Conservation (phyloP, 1,140 invertebrate genomes). For the Drosophila parabipectinata region DNA sequence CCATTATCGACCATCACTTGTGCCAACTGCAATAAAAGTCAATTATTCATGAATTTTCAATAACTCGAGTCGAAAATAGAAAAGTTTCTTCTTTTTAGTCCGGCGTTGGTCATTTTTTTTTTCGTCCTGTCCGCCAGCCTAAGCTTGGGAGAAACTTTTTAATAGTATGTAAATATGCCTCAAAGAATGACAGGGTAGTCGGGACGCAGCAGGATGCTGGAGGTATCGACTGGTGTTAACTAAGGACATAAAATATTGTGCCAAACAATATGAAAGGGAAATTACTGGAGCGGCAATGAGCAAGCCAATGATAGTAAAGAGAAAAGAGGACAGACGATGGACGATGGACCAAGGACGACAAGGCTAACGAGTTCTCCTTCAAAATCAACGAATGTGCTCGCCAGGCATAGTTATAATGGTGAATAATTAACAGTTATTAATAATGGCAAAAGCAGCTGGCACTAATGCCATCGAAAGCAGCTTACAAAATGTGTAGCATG, state of each 20-base stretch:
- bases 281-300: conserved; percentile 50
- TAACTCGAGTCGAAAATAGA: conserved; percentile 73
- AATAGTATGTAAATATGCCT: conserved; percentile 79
- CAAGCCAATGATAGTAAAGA: background rate
- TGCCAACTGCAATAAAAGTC: conserved; percentile 82
- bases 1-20: conserved; percentile 78
- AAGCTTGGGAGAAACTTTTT: conserved; percentile 68
- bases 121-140: conserved; percentile 18
- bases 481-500: conserved; percentile 64
- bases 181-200: conserved; percentile 22
- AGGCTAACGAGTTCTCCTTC: conserved; percentile 24
- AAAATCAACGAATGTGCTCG: conserved; percentile 45
- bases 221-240: conserved; percentile 60
- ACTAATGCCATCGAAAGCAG: conserved; percentile 44
- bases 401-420: conserved; percentile 72
- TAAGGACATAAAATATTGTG: conserved; percentile 75
- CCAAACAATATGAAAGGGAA: conserved; percentile 74
- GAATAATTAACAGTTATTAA: conserved; percentile 84
- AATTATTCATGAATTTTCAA: conserved; percentile 82
- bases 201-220: background rate
- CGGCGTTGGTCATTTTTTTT: conserved; percentile 16
- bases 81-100: conserved; percentile 52
- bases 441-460: conserved; percentile 82
- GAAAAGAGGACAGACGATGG: background rate
- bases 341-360: background rate